Evolutionary conservation across 2,113 vertebrate species (phyloP), one percentile per base, ranked within the genome.

Genomic region (Hydrochoerus hydrochaeris): DNA sequence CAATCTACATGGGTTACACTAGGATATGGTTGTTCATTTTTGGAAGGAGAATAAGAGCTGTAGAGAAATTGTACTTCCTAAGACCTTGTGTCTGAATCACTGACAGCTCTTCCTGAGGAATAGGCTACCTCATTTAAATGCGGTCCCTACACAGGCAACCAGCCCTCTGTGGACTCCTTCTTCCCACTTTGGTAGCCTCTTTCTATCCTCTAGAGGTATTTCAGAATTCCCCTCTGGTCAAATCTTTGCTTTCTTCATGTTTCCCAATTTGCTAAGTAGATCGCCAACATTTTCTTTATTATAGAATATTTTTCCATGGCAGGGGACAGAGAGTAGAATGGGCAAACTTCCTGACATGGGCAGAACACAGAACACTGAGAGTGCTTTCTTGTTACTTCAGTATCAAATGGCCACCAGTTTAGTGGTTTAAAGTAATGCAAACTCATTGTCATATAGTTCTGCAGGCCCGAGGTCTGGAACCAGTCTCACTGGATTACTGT

Each of bases 381-480:
- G 90, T 52, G 5, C 11, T 69, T 96, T 88, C 38, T 44, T 82
- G 10, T 90, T 81, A 32, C 14, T 78, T 7, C 57, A 67, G 7
- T 95, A 75, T 60, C 11, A 67, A 96, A 38, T 91, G 52, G 24
- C 14, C 58, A 65, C 60, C 41, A 46, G 60, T 32, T 38, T 49
- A 78, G 35, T 95, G 32, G n/a, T 60, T 89, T 32, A 95, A 92
- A 96, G 26, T 30, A 94, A 41, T 84, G 41, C 3, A 80, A 16
- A 41, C 38, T 54, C 41, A 63, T 90, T 90, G 3, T 86, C 3
- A 73, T 94, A 28, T 2, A 87, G 28, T 83, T 92, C 75, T 86
- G 49, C 26, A 90, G 32, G 49, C 13, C 13, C 86, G 5, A 89
- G 24, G 1, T 82, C 58, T 57, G 1, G 67, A 88, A 93, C 35